Evolutionary conservation across 2,888 invertebrate species (phyloP).

Genomic region (Theodoxus fluviatilis): DNA sequence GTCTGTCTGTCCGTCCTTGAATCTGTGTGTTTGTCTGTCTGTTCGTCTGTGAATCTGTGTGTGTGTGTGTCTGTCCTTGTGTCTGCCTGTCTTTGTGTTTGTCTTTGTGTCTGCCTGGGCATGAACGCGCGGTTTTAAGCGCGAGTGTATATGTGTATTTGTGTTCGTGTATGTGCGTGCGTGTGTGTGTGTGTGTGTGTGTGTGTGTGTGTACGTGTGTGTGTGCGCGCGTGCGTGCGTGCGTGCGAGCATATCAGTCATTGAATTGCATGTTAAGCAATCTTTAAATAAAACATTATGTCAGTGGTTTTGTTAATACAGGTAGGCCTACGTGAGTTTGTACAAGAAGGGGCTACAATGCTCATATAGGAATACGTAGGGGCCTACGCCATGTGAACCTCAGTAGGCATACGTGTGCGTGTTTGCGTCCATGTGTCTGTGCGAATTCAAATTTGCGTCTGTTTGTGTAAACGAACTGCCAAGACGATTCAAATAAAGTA

Average conservation of each 20-base stretch:
- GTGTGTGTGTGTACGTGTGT: not conserved
- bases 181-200: not conserved
- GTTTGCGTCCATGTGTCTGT: too few relatives aligned
- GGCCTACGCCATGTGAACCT: too few relatives aligned
- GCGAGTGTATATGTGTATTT: slow-evolving; percentile 6
- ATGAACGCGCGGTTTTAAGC: not conserved
- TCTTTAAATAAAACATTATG: too few relatives aligned
- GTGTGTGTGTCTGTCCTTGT: not conserved
- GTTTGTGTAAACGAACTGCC: too few relatives aligned
- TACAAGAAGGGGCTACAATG: too few relatives aligned
- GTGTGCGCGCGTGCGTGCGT: not conserved
- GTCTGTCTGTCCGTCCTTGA: not conserved
- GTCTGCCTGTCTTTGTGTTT: not conserved
- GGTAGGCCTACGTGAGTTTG: too few relatives aligned
- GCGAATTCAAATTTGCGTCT: too few relatives aligned
- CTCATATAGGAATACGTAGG: too few relatives aligned
- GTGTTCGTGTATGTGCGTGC: slow-evolving; percentile 16
- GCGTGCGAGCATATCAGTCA: not conserved
- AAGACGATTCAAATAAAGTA: too few relatives aligned
- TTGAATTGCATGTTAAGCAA: too few relatives aligned
- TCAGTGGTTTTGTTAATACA: too few relatives aligned
- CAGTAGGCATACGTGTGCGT: too few relatives aligned
- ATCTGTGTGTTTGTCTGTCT: slow-evolving; percentile 5
- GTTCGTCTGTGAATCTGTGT: not conserved
- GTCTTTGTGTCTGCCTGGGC: not conserved